Evolutionary conservation across 1,140 invertebrate genomes (phyloP), one percentile per base, ranked within the genome.

Genomic region (Sesamia nonagrioides): DNA sequence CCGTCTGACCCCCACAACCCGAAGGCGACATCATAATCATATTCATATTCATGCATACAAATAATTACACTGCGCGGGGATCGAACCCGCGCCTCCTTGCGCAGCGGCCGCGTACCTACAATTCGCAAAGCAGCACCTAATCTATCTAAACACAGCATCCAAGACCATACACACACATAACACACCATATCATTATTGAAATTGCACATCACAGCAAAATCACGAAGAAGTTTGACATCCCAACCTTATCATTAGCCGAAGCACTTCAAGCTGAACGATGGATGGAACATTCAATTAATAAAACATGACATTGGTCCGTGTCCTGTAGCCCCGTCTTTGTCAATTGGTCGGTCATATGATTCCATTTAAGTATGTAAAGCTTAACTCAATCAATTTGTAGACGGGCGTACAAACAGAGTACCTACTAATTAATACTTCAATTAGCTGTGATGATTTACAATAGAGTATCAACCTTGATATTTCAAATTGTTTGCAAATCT

Each of bases 331-430:
- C 45, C 1, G 2, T 15, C 18, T 21, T 42, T 63, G 60, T 58
- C 56, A 58, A 58, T 58, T 58, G 60, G 7, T 9, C 37, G n/a
- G 4, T 17, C 60, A 63, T 63, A 11, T 63, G 60, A 63, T 21
- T 37, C 35, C 9, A 15, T 37, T 63, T 15, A 8, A 15, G 1
- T 8, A 9, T 37, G 33, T 17, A 7, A 37, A 63, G 60, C 35
- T 40, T 37, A 6, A 1, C 42, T 21, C 60, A 63, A 42, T 40
- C 37, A 40, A 17, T 42, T 42, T 63, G 60, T 63, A 18, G 60
- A 42, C 11, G n/a, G 21, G 6, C 17, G 6, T 6, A 0, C 13
- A 18, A n/a, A n/a, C n/a, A n/a, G n/a, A n/a, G n/a, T n/a, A n/a
- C n/a, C n/a, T 61, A 13, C n/a, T 21, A 56, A 56, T 56, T 56